phyloP scores from a whole-genome alignment of 2,113 vertebrate genomes.

The Isurus oxyrinchus region DNA sequence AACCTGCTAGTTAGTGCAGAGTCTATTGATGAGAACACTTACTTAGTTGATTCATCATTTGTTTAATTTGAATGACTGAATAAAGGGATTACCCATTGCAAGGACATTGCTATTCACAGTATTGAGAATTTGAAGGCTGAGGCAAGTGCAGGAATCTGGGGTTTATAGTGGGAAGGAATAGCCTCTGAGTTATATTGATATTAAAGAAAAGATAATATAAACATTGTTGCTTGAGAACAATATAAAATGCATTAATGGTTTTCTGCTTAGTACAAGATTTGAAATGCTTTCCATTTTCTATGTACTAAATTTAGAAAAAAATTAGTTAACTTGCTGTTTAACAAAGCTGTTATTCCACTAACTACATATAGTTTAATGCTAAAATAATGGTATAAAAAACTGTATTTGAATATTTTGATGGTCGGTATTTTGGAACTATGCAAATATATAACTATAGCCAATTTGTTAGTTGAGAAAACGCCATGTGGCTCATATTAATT shows the following conservation, averaged over 20 bases:
- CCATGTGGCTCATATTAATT: background rate
- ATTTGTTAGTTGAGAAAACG: background rate
- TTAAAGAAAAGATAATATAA: background rate
- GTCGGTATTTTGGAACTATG: background rate
- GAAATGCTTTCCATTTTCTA: background rate
- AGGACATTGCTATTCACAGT: background rate
- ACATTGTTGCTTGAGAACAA: background rate
- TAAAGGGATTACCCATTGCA: background rate
- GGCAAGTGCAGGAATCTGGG: background rate
- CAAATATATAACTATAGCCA: background rate
- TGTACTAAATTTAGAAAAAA: background rate
- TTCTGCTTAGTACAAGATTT: background rate
- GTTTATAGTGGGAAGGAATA: background rate
- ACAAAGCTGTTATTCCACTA: conserved; percentile 10
- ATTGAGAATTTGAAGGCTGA: background rate
- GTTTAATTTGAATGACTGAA: background rate
- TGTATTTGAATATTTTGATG: background rate
- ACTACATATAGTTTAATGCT: background rate
- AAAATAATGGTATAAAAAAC: background rate
- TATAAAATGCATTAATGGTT: background rate
- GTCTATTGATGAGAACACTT: background rate
- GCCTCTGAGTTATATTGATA: background rate
- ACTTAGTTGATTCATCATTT: background rate
- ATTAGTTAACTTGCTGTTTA: background rate
- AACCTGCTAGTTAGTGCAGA: background rate